Evolutionary conservation across 2,888 invertebrate genomes (phyloP).

Genomic region (Lepetodrilus schrolli): DNA sequence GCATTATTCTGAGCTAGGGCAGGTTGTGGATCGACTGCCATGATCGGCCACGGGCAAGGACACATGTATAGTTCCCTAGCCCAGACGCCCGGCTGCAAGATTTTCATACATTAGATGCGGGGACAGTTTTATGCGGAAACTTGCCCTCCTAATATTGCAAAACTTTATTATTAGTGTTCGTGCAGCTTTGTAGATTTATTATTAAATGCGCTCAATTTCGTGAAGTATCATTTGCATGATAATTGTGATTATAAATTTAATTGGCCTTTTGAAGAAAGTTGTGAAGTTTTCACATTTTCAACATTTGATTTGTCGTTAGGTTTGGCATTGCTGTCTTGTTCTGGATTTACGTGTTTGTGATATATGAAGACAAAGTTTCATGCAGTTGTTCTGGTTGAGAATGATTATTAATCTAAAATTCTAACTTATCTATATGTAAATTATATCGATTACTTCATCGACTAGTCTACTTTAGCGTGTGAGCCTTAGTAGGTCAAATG

Average conservation of each 20-base stretch:
- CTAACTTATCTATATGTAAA: conserved; percentile 2
- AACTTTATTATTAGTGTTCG: conserved; percentile 8
- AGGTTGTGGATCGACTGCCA: conserved; percentile 3
- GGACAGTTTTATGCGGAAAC: conserved; percentile 15
- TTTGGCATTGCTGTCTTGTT: too few species aligned
- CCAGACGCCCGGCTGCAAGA: not conserved
- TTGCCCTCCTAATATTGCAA: not conserved
- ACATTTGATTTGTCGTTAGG: too few species aligned
- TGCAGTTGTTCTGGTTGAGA: too few species aligned
- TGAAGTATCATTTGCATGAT: not conserved
- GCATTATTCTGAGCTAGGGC: not conserved
- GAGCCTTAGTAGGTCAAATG: conserved; percentile 1
- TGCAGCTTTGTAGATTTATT: not conserved
- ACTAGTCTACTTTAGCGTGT: not conserved
- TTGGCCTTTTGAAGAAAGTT: conserved; percentile 14
- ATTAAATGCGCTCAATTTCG: not conserved
- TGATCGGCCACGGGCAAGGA: conserved; percentile 10
- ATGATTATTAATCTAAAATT: not conserved
- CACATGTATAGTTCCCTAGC: conserved; percentile 10
- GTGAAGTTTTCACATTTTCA: too few species aligned
- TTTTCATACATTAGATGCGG: conserved; percentile 22
- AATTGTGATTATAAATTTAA: conserved; percentile 15
- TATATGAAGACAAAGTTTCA: too few species aligned
- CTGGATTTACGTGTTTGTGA: too few species aligned
- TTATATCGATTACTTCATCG: not conserved